phyloP scores from a whole-genome alignment of 2,888 invertebrate genomes.

The Schrankia costaestrigalis region DNA sequence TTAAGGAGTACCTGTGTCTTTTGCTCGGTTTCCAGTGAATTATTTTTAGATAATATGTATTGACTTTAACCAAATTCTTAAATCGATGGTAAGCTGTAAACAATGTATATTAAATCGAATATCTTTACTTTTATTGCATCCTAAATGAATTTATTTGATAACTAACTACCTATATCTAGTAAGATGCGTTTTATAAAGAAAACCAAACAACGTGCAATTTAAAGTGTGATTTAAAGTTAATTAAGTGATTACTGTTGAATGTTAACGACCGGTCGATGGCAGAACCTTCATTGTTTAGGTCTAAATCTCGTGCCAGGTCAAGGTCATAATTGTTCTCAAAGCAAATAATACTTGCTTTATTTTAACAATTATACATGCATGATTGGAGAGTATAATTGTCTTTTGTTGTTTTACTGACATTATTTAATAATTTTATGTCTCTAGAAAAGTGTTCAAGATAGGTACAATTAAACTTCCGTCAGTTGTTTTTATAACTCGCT shows the following conservation, averaged over 20 bases:
- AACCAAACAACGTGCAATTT: slow-evolving; percentile 13
- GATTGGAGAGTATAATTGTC: slow-evolving; percentile 16
- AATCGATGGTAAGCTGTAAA: not conserved
- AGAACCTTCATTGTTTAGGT: slow-evolving; percentile 27
- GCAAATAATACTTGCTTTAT: slow-evolving; percentile 15
- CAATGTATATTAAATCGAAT: too few relatives aligned
- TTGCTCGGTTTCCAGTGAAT: too few relatives aligned
- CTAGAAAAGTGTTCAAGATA: too few relatives aligned
- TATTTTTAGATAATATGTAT: too few relatives aligned
- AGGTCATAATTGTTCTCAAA: slow-evolving; percentile 22
- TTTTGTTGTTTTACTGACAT: slow-evolving; percentile 12
- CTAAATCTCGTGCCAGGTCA: slow-evolving; percentile 27
- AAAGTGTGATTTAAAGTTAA: slow-evolving; percentile 17
- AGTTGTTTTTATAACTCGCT: not conserved
- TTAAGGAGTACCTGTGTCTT: too few relatives aligned
- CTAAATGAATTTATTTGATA: not conserved
- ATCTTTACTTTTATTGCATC: not conserved
- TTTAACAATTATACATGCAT: slow-evolving; percentile 23
- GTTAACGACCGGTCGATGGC: slow-evolving; percentile 25
- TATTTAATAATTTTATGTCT: too few relatives aligned
- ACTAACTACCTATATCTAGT: too few relatives aligned
- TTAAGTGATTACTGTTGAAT: slow-evolving; percentile 16
- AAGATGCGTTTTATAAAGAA: not conserved
- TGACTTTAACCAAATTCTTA: not conserved
- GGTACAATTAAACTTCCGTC: not conserved